phyloP scores from a whole-genome alignment of 2,888 invertebrate genomes.

The Leucophenga montana region DNA sequence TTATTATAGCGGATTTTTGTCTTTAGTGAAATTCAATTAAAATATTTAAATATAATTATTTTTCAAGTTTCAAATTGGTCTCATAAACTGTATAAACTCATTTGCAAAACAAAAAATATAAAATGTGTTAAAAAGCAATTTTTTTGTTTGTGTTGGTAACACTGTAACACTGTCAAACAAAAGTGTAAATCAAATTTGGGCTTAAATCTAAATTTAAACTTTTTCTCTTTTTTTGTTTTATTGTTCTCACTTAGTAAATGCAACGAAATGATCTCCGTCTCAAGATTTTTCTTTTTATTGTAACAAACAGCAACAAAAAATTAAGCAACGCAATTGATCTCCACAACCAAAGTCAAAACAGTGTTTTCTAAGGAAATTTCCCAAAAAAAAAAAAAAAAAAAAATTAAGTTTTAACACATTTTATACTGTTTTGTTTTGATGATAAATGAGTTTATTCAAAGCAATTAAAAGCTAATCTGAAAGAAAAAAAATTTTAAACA shows the following conservation, averaged over 20 bases:
- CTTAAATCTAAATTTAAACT: too few relatives aligned
- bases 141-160: too few relatives aligned
- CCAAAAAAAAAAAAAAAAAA: slow-evolving; percentile 33
- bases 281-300: background rate
- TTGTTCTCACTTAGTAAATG: too few relatives aligned
- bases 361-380: too few relatives aligned
- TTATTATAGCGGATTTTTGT: slow-evolving; percentile 34
- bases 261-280: slow-evolving; percentile 18
- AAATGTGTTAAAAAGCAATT: slow-evolving; percentile 42
- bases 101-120: slow-evolving; percentile 34
- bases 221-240: too few relatives aligned
- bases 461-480: slow-evolving; percentile 58
- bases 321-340: slow-evolving; percentile 54
- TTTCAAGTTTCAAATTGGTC: slow-evolving; percentile 71
- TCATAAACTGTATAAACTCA: slow-evolving; percentile 56
- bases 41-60: slow-evolving; percentile 24
- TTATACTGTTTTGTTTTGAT: slow-evolving; percentile 40
- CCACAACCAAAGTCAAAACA: slow-evolving; percentile 56
- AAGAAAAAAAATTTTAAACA: slow-evolving; percentile 43
- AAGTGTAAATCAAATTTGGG: too few relatives aligned
- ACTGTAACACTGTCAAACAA: too few relatives aligned
- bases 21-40: slow-evolving; percentile 29
- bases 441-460: slow-evolving; percentile 42
- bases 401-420: slow-evolving; percentile 33
- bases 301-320: slow-evolving; percentile 39